Conservation (phyloP, 2,888 invertebrate genomes). For the Eupithecia pulchellata region DNA sequence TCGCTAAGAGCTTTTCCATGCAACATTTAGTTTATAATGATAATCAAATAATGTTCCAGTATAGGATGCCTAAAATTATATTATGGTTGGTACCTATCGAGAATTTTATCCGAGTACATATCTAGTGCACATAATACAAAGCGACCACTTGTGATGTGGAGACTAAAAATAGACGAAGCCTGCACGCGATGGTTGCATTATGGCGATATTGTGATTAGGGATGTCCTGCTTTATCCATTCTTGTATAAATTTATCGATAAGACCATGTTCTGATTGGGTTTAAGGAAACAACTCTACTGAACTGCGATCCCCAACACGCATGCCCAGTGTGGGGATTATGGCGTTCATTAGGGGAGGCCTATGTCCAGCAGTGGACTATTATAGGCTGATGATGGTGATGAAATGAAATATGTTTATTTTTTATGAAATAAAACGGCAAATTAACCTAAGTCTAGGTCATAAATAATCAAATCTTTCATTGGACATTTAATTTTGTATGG, state of each 20-base stretch:
- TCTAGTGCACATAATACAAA: slow-evolving; percentile 27
- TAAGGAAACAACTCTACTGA: too few species aligned
- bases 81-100: not conserved
- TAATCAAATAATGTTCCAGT: not conserved
- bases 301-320: too few species aligned
- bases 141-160: slow-evolving; percentile 58
- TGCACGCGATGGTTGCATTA: slow-evolving; percentile 62
- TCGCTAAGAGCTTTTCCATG: too few species aligned
- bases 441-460: too few species aligned
- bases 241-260: not conserved
- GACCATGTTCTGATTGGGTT: not conserved
- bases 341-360: too few species aligned
- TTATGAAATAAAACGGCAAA: too few species aligned
- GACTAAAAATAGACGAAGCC: slow-evolving; percentile 70
- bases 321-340: too few species aligned
- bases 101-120: not conserved
- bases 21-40: not conserved
- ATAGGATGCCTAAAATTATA: not conserved
- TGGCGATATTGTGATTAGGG: slow-evolving; percentile 19
- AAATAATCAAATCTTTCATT: not conserved
- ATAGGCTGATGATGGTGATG: too few species aligned
- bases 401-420: too few species aligned
- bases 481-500: not conserved
- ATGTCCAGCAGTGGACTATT: too few species aligned
- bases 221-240: not conserved